Percentiles rank a stretch among this genome's conserved stretches.
Conservation (phyloP, 2,113 vertebrate species). For the Tonatia bakeri region DNA sequence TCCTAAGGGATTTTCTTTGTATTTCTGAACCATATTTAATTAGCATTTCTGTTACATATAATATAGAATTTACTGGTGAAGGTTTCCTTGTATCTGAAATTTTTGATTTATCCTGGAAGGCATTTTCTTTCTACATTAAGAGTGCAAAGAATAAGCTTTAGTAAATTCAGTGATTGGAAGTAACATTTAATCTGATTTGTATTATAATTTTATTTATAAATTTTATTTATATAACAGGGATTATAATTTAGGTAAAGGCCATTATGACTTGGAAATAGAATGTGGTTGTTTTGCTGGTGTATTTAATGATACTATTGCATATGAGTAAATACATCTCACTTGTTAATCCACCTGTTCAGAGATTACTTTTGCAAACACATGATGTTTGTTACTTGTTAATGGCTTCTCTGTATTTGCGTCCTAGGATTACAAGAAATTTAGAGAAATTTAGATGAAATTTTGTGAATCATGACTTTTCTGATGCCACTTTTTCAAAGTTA, state of each 20-base stretch:
- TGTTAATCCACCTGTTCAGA: not conserved
- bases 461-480: slow-evolving; percentile 8
- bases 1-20: not conserved
- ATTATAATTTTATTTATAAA: slow-evolving; percentile 9
- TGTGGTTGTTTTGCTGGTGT: not conserved
- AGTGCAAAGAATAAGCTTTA: not conserved
- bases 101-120: not conserved
- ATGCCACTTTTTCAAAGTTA: not conserved
- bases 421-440: not conserved
- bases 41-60: not conserved
- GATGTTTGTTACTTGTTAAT: not conserved
- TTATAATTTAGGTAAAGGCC: not conserved
- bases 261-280: not conserved
- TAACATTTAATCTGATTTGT: not conserved
- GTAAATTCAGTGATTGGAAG: slow-evolving; percentile 36
- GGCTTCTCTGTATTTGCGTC: not conserved
- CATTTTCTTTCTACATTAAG: slow-evolving; percentile 5
- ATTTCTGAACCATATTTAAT: not conserved
- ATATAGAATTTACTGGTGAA: not conserved
- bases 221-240: not conserved
- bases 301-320: not conserved
- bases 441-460: not conserved
- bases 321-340: not conserved
- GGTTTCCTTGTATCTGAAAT: not conserved
- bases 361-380: not conserved